phyloP scores from a whole-genome alignment of 1,140 invertebrate genomes.

The Whitmania pigra region DNA sequence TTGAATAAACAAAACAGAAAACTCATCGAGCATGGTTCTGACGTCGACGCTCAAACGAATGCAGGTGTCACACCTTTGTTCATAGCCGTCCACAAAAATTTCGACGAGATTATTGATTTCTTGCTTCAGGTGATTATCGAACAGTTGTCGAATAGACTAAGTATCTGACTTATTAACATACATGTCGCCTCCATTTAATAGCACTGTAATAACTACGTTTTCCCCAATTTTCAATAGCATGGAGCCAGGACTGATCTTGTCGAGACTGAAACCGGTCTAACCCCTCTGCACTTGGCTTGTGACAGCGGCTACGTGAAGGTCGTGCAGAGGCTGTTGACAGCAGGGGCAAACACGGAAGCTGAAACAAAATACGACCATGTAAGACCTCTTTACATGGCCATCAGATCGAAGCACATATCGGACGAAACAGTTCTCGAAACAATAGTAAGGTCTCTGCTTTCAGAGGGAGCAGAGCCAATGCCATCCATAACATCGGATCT shows the following conservation, averaged over 20 bases:
- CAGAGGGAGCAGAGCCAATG: slow-evolving; percentile 1
- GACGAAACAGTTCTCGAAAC: background rate
- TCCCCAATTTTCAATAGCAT: no score
- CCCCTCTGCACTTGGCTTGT: slow-evolving; percentile 23
- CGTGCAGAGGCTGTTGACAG: slow-evolving; percentile 10
- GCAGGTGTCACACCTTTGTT: slow-evolving; percentile 25
- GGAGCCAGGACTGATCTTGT: slow-evolving; percentile 11
- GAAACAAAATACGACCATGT: slow-evolving; percentile 18
- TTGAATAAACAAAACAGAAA: background rate
- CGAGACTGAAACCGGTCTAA: slow-evolving; percentile 20
- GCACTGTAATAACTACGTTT: background rate
- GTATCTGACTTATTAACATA: background rate
- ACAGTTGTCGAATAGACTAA: background rate
- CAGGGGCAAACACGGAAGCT: slow-evolving; percentile 18
- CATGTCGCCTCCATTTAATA: background rate
- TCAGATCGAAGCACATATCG: slow-evolving; percentile 3
- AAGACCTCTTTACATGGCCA: slow-evolving; percentile 22
- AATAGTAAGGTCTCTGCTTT: background rate
- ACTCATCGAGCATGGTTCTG: slow-evolving; percentile 9
- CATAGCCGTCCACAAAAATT: slow-evolving; percentile 21
- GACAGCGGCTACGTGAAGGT: slow-evolving; percentile 18
- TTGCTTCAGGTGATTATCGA: slow-evolving; percentile 5
- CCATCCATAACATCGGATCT: slow-evolving; percentile 16
- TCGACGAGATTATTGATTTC: background rate
- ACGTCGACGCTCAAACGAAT: slow-evolving; percentile 21